Percentiles rank a stretch among this genome's conserved stretches.
phyloP scores from a whole-genome alignment of 1,140 invertebrate species.

The Drosophila nasuta region DNA sequence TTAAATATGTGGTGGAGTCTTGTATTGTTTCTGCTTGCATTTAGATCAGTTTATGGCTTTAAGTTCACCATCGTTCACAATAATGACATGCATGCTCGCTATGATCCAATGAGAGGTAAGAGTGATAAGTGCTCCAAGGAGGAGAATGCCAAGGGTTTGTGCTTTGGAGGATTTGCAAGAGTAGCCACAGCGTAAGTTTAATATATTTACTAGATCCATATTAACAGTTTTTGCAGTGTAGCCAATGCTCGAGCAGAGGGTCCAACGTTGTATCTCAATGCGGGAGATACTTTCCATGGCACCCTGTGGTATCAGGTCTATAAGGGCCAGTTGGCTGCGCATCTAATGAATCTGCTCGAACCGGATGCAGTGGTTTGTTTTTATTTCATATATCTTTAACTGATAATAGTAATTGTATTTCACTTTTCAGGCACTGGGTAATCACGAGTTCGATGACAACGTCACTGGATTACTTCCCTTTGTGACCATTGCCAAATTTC shows the following conservation, averaged over 20 bases:
- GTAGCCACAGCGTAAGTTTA: constrained; percentile 86
- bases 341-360: constrained; percentile 90
- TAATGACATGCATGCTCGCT: constrained; percentile 95
- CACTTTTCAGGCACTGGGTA: constrained; percentile 92
- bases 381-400: constrained; percentile 35
- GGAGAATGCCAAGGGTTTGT: constrained; percentile 86
- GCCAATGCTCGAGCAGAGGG: constrained; percentile 86
- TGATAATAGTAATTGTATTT: background rate
- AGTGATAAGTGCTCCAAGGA: constrained; percentile 87
- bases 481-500: constrained; percentile 89
- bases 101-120: constrained; percentile 89
- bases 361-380: constrained; percentile 92
- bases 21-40: constrained; percentile 16
- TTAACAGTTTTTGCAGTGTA: constrained; percentile 79
- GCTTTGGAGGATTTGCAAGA: constrained; percentile 93
- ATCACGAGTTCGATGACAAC: constrained; percentile 96
- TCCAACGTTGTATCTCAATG: constrained; percentile 91
- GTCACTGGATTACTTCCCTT: constrained; percentile 90
- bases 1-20: background rate
- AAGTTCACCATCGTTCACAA: constrained; percentile 91
- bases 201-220: background rate
- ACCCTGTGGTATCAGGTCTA: constrained; percentile 92
- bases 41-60: background rate
- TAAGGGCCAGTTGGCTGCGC: constrained; percentile 90
- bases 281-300: constrained; percentile 95